phyloP scores from a whole-genome alignment of 2,113 vertebrate species.

The Sakesphorus luctuosus region DNA sequence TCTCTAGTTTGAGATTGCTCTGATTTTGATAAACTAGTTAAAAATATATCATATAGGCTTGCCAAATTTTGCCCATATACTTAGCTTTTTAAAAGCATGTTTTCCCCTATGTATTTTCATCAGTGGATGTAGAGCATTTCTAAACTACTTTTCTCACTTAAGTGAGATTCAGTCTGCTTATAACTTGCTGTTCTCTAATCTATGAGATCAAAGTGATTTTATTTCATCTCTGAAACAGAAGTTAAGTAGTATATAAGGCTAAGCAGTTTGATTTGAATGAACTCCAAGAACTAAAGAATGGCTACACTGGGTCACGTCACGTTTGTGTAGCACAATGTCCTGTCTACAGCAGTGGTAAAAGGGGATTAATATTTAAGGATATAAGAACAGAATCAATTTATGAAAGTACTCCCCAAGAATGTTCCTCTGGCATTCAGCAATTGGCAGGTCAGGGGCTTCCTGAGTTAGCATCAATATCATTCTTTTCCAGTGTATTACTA shows the following conservation, averaged over 20 bases:
- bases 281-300: not conserved
- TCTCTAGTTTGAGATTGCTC: not conserved
- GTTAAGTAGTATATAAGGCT: not conserved
- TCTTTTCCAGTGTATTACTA: not conserved
- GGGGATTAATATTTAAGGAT: not conserved
- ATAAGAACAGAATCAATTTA: not conserved
- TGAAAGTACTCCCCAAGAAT: not conserved
- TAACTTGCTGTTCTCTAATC: not conserved
- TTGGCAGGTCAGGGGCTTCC: not conserved
- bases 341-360: not conserved
- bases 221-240: conserved; percentile 12
- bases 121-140: not conserved
- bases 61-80: not conserved
- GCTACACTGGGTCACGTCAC: not conserved
- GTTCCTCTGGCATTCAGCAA: not conserved
- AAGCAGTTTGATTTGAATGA: not conserved
- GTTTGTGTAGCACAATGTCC: not conserved
- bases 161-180: not conserved
- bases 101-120: not conserved
- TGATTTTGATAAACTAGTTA: not conserved
- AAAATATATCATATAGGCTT: not conserved
- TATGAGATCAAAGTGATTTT: not conserved
- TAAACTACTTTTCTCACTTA: not conserved
- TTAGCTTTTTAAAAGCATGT: not conserved
- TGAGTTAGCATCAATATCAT: not conserved